These are phyloP conservation scores for Heliothis virescens DNA, from an alignment of 1,140 invertebrate species.

Conservation along the genomic window DNA sequence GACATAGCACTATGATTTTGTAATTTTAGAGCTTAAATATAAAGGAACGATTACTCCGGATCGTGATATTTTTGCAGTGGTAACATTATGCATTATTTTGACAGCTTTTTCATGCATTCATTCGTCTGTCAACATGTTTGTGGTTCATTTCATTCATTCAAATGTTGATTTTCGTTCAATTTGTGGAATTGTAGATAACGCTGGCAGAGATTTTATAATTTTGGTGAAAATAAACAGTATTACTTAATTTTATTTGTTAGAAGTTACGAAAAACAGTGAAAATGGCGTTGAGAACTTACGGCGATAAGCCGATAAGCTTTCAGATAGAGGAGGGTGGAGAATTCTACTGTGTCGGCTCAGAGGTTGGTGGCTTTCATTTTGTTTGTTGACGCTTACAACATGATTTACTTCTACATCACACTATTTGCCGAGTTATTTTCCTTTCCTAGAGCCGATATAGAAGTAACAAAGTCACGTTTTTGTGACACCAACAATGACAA, in stretches of 20 bases:
- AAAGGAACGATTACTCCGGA: no score
- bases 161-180: constrained; percentile 2
- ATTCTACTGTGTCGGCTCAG: constrained; percentile 99
- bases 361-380: constrained; percentile 87
- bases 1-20: no score
- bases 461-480: no score
- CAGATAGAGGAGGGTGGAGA: constrained; percentile 99
- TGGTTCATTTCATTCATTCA: neutral
- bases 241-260: constrained; percentile 46
- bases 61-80: neutral
- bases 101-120: neutral
- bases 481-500: no score
- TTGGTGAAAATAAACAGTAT: constrained; percentile 1
- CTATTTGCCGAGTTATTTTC: neutral
- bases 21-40: no score
- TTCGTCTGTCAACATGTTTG: neutral
- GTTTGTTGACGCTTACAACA: constrained; percentile 5
- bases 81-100: constrained; percentile 6
- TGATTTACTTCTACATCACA: neutral
- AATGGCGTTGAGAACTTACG: constrained; percentile 96
- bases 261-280: constrained; percentile 54
- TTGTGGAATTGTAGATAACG: neutral
- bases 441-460: neutral
- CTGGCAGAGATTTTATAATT: constrained; percentile 1
- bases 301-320: constrained; percentile 98